These are phyloP conservation scores for Crocodylus rhombifer DNA, from an alignment of 2,797 vertebrate genomes.

Conservation along the genomic window DNA sequence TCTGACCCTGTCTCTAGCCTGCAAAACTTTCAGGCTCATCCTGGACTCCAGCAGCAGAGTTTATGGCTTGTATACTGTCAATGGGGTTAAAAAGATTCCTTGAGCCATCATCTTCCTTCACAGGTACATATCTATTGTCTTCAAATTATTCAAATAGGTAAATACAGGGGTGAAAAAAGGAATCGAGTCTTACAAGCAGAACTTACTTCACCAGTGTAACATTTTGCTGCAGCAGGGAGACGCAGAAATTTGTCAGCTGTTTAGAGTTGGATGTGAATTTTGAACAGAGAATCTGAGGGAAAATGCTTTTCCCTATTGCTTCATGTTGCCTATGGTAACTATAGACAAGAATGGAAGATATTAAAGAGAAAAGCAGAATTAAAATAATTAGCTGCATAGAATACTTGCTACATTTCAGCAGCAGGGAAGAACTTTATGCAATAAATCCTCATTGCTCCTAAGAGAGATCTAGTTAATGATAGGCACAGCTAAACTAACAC, in stretches of 20 bases:
- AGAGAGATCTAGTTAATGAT: not conserved
- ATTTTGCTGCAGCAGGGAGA: not conserved
- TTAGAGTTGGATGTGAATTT: not conserved
- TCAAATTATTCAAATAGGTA: not conserved
- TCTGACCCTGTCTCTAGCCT: not conserved
- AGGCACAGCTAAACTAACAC: conserved; percentile 20
- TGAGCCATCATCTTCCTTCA: not conserved
- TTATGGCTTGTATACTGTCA: not conserved
- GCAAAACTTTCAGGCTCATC: accelerated
- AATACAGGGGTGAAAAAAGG: not conserved
- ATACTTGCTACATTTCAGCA: not conserved
- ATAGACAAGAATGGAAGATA: not conserved
- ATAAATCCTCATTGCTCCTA: not conserved
- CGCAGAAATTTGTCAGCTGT: not conserved
- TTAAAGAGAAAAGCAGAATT: not conserved
- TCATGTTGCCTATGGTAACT: too few relatives aligned
- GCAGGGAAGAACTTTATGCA: not conserved
- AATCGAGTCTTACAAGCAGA: not conserved
- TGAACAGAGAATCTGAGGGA: accelerated
- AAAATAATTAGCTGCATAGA: not conserved
- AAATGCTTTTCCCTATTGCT: accelerated
- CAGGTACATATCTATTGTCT: not conserved
- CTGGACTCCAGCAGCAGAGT: not conserved
- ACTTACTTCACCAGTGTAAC: not conserved
- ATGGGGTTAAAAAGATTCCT: accelerated